Base-by-base conservation (phyloP, 2,113 vertebrate genomes). In the Rostratula benghalensis region DNA sequence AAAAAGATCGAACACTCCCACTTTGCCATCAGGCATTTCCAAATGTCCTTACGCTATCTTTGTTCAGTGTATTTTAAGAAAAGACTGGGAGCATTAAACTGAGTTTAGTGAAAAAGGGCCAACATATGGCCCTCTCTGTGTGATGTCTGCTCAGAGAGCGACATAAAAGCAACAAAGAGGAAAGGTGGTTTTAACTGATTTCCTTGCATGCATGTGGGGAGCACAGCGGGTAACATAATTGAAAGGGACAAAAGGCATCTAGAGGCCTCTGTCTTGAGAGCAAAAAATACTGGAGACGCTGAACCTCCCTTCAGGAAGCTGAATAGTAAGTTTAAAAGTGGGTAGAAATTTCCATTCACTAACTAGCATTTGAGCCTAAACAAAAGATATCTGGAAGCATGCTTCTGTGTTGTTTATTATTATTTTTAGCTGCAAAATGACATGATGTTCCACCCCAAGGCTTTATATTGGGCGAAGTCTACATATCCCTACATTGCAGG, bases 21-120 rank as follows among this genome's bases (percentile, higher is more conserved):
- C 83, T 90, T 92, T 46, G 73, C 91, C 83, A 89, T 83, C 90
- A 92, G 88, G 80, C 88, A 10, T 61, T 86, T 77, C 90, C 91
- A 95, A 83, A 90, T 56, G 76, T 77, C 89, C 71, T 20, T 18
- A 3, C 3, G 0, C 54, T 76, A 6, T 43, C 67, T 88, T 67
- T 41, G 45, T 21, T 65, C 54, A 25, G 76, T 0, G 0, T 83
- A 74, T 89, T 93, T 93, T 86, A 70, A 89, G 94, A 41, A 83
- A 93, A 92, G 67, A 35, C 68, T 61, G 75, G 60, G 75, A 95
- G 75, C 83, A 65, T 70, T 90, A 80, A 85, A 61, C 83, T 37
- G 83, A 80, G 76, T 77, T 78, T 60, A 50, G 77, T 75, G 81
- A 20, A 13, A 84, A 75, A 79, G 65, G 78, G 65, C 81, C 87